Evolutionary conservation across 2,888 invertebrate genomes (phyloP), one percentile per base, ranked within the genome.

Genomic region (Polydrusus tereticollis): DNA sequence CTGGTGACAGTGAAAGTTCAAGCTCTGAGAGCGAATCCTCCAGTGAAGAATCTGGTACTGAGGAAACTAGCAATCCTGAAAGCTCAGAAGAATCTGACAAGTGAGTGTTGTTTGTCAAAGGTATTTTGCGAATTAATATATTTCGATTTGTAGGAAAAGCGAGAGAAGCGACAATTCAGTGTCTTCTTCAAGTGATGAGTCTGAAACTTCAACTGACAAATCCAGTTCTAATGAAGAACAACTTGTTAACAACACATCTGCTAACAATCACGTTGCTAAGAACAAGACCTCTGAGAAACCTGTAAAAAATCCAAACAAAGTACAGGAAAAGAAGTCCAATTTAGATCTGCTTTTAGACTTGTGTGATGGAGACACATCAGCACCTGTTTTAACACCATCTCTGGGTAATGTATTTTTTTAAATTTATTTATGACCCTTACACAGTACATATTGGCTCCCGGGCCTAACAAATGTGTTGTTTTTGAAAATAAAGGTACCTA

Each of bases 271-370:
- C 41, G 58, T 72, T n/a, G 59, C 65, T 20, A 76, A 62, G 50
- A 38, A 36, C 6, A 67, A 70, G 8, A 71, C 58, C 36, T 23
- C 45, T 47, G 60, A 55, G 29, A 71, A 59, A 66, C 20, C 64
- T n/a, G 16, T 60, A 14, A 75, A 74, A 59, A 72, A 67, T 43
- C 16, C 41, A 21, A 67, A 57, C 23, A 68, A 47, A 14, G 21
- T 67, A 12, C 65, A 63, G n/a, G 69, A 71, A 26, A 70, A 76
- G 8, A 89, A 88, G 79, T 88, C 92, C 4, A 95, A 95, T 85
- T 85, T 95, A 75, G 96, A 97, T 85, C 86, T 97, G 14, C 86
- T 97, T 8, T 84, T 97, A 41, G 96, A 96, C 82, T 86, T 97
- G 76, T 94, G 94, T 82, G 89, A 90, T 78, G 87, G 89, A 87